Evolutionary conservation across 2,797 vertebrate species (phyloP).

Genomic region (Sebastes melanostomus): DNA sequence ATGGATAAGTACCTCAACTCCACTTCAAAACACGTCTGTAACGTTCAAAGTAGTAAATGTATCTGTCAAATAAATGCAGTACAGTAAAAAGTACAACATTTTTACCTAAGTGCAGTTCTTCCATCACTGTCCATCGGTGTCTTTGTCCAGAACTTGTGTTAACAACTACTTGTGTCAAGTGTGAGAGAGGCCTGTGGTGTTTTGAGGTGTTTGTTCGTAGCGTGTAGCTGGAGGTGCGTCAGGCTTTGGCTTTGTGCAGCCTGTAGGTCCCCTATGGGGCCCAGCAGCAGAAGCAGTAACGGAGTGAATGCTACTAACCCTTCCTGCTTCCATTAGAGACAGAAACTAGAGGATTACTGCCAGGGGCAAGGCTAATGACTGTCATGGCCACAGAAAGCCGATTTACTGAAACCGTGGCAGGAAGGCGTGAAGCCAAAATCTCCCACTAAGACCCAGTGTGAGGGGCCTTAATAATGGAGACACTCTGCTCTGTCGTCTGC

Average conservation of each 20-base stretch:
- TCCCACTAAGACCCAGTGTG: constrained; percentile 80
- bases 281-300: constrained; percentile 49
- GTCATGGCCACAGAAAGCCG: constrained; percentile 83
- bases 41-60: neutral
- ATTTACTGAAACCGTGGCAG: constrained; percentile 81
- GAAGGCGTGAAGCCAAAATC: constrained; percentile 84
- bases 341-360: constrained; percentile 83
- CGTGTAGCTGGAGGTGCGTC: constrained; percentile 41
- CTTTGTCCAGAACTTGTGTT: constrained; percentile 4
- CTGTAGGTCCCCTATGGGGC: constrained; percentile 53
- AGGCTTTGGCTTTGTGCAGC: constrained; percentile 33
- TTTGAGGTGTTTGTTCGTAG: constrained; percentile 11
- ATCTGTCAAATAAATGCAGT: neutral
- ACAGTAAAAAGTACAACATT: neutral
- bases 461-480: constrained; percentile 78
- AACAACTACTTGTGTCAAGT: constrained; percentile 22
- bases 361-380: constrained; percentile 83
- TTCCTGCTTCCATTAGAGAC: constrained; percentile 79
- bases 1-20: neutral
- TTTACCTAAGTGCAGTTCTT: neutral
- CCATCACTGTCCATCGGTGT: neutral
- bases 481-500: constrained; percentile 52
- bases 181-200: neutral
- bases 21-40: neutral
- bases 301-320: constrained; percentile 62